Evolutionary conservation across 2,113 vertebrate genomes (phyloP).

Genomic region (Gila orcuttii): DNA sequence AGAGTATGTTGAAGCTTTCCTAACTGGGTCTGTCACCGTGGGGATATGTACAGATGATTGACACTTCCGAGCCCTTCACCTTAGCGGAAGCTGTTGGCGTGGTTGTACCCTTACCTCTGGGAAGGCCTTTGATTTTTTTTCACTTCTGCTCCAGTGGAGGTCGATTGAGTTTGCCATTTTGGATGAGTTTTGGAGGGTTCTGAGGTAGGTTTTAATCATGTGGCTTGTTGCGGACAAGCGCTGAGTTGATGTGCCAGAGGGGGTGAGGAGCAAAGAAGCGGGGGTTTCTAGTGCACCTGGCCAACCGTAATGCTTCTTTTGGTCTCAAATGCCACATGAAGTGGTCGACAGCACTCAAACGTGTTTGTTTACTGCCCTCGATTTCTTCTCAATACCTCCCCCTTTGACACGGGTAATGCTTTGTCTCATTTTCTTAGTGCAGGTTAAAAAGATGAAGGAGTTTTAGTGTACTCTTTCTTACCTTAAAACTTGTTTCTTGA

Average conservation of each 20-base stretch:
- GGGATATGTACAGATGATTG: conserved; percentile 74
- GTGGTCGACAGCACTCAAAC: conserved; percentile 52
- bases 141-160: conserved; percentile 73
- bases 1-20: conserved; percentile 77
- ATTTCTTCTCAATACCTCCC: conserved; percentile 16
- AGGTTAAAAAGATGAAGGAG: background rate
- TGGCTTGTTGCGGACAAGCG: conserved; percentile 60
- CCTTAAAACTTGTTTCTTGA: background rate
- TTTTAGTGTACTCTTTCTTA: background rate
- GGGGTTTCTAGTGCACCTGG: conserved; percentile 57
- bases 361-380: conserved; percentile 56
- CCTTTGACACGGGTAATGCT: conserved; percentile 2
- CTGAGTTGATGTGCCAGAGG: conserved; percentile 65
- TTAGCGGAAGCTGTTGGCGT: conserved; percentile 61
- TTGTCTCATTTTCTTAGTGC: background rate
- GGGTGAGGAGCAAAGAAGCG: background rate
- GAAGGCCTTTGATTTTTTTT: conserved; percentile 67
- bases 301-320: conserved; percentile 52
- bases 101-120: conserved; percentile 61
- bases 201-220: conserved; percentile 73
- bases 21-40: conserved; percentile 75
- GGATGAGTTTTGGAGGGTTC: conserved; percentile 67
- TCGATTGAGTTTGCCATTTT: conserved; percentile 68
- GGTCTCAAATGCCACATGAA: conserved; percentile 58
- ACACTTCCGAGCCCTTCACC: conserved; percentile 71